A percentile compares a stretch with the other conserved stretches of the same genome.
These are phyloP conservation scores for Druceiella hillmani DNA, from an alignment of 2,888 invertebrate species.

Conservation along the genomic window DNA sequence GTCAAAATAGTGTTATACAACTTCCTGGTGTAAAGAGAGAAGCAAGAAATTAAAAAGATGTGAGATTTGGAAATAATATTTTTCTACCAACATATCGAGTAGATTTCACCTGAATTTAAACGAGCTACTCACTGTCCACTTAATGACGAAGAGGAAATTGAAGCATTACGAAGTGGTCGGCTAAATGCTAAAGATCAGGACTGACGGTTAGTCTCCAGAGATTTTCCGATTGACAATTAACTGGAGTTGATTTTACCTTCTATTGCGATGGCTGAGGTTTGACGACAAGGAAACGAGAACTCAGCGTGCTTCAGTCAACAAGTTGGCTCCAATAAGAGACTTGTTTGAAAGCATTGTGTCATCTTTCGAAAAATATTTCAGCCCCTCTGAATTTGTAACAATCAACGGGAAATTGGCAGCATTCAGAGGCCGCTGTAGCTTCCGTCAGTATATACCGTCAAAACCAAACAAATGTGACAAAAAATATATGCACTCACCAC, in stretches of 20 bases:
- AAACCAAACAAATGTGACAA: slow-evolving; percentile 22
- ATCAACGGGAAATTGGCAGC: slow-evolving; percentile 18
- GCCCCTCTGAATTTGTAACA: slow-evolving; percentile 14
- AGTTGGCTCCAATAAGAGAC: slow-evolving; percentile 16
- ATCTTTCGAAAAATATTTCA: slow-evolving; percentile 17
- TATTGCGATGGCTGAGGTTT: slow-evolving; percentile 15
- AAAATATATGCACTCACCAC: too few relatives aligned
- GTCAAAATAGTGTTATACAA: too few relatives aligned
- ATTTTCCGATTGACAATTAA: slow-evolving; percentile 18
- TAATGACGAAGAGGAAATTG: neutral
- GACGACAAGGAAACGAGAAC: slow-evolving; percentile 9
- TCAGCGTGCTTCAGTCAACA: slow-evolving; percentile 10
- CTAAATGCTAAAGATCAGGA: slow-evolving; percentile 17
- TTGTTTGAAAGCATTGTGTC: slow-evolving; percentile 17
- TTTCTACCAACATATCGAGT: neutral
- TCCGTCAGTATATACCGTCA: slow-evolving; percentile 18
- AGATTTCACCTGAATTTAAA: neutral
- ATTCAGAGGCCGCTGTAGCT: slow-evolving; percentile 18
- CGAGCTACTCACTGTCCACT: neutral
- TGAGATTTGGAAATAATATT: too few relatives aligned
- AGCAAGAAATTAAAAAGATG: too few relatives aligned
- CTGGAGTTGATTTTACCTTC: slow-evolving; percentile 10
- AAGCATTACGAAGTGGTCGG: neutral
- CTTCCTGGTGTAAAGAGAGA: too few relatives aligned
- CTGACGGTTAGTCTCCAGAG: slow-evolving; percentile 17